Evolutionary conservation across 2,113 vertebrate species (phyloP), one percentile per base, ranked within the genome.

Genomic region (Heliornis fulica): DNA sequence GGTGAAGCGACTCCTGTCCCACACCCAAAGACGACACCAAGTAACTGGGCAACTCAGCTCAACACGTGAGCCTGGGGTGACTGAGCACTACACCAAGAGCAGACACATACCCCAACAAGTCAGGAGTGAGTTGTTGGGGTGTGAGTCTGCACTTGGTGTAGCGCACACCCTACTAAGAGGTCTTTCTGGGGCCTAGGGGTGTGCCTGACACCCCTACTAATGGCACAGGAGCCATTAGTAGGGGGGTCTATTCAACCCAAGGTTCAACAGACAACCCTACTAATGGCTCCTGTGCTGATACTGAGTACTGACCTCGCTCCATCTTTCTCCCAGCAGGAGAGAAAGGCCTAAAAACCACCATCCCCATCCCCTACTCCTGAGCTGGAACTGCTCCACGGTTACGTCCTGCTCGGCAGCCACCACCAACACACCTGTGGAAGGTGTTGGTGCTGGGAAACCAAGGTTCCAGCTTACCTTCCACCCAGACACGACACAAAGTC

Each of bases 1-100:
- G 3, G 36, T 1, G 1, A 26, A 40, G 34, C 22, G 31, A 15
- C 9, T 60, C 15, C 74, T 17, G 15, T 31, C 40, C 40, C 32
- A 5, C 32, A 7, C 11, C 12, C 41, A 43, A 36, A 21, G 5
- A 3, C 1, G 0, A 6, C 1, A 2, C 0, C 28, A 45, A 32
- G 3, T 38, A 23, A 2, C 5, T 1, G 15, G 59, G 36, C 31
- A 8, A 8, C 9, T 31, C 2, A 2, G 40, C 4, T 34, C 18
- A 3, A 26, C 0, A 5, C 4, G 22, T 1, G 23, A 45, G 53
- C 61, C 46, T 10, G 1, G 0, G 16, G 8, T 70, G 15, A 40
- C 53, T 20, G 9, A 46, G 40, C 29, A 5, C 29, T 22, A 31
- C 61, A 4, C 31, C 53, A 48, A 40, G n/a, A 11, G 72, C 54